Percentiles rank a stretch among this genome's conserved stretches.
Conservation (phyloP, 2,888 invertebrate species). For the Altica lythri region DNA sequence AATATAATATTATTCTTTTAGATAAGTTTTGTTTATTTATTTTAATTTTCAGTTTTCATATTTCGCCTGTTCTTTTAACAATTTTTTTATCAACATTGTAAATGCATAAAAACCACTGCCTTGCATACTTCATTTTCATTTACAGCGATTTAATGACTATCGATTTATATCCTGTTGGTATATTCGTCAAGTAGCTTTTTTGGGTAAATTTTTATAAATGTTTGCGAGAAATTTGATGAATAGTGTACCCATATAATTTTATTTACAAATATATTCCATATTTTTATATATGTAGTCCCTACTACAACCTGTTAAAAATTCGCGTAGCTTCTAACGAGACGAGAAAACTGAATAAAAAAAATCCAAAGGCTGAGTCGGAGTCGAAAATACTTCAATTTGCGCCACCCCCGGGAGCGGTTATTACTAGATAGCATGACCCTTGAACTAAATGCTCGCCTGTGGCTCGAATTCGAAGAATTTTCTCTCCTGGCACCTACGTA, state of each 20-base stretch:
- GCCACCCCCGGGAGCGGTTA: constrained; percentile 32
- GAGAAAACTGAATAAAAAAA: constrained; percentile 5
- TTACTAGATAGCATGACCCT: constrained; percentile 37
- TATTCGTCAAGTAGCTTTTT: too few relatives aligned
- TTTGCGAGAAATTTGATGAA: neutral
- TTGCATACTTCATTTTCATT: too few relatives aligned
- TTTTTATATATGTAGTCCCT: neutral
- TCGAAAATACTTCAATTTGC: constrained; percentile 34
- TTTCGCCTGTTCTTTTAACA: too few relatives aligned
- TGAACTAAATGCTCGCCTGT: constrained; percentile 29
- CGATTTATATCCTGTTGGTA: too few relatives aligned
- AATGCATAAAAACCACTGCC: too few relatives aligned
- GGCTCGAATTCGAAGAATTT: constrained; percentile 26
- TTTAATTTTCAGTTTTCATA: too few relatives aligned
- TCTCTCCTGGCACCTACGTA: constrained; percentile 9
- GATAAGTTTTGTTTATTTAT: too few relatives aligned
- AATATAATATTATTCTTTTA: too few relatives aligned
- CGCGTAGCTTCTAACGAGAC: constrained; percentile 11
- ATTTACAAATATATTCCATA: neutral
- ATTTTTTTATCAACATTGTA: too few relatives aligned
- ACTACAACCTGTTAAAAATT: neutral
- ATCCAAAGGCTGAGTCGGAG: constrained; percentile 16
- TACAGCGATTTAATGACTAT: too few relatives aligned
- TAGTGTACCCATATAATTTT: neutral
- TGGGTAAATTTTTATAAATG: neutral